These are phyloP conservation scores for Noturus placidus DNA, from an alignment of 2,113 vertebrate species.

Conservation along the genomic window DNA sequence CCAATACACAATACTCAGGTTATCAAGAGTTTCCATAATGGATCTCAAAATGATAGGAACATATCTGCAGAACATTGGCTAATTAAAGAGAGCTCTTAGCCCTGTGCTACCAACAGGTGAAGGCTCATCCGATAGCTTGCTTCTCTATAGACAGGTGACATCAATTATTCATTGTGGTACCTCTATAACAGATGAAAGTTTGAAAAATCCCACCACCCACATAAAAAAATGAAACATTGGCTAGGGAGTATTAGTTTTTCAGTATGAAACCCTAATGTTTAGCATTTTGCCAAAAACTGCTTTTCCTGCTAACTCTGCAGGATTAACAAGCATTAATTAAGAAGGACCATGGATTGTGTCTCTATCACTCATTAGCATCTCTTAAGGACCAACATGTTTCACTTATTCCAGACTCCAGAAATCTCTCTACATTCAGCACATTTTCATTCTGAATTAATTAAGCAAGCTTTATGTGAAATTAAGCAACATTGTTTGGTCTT, in stretches of 20 bases:
- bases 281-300: neutral
- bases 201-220: slow-evolving; percentile 8
- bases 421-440: slow-evolving; percentile 53
- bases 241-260: neutral
- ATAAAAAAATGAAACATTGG: neutral
- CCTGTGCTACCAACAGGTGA: neutral
- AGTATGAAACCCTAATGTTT: neutral
- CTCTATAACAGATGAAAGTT: slow-evolving; percentile 47
- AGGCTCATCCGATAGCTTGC: slow-evolving; percentile 43
- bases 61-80: slow-evolving; percentile 30
- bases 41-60: neutral
- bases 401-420: slow-evolving; percentile 36
- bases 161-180: slow-evolving; percentile 67
- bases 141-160: slow-evolving; percentile 54
- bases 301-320: slow-evolving; percentile 3
- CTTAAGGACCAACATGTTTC: neutral
- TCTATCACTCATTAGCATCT: slow-evolving; percentile 20
- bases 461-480: slow-evolving; percentile 53
- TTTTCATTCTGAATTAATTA: slow-evolving; percentile 40
- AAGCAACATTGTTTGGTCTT: slow-evolving; percentile 57
- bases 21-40: neutral
- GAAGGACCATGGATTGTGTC: neutral
- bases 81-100: slow-evolving; percentile 49
- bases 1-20: neutral
- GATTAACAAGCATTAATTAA: slow-evolving; percentile 1